Evolutionary conservation across 1,140 invertebrate genomes (phyloP), one percentile per base, ranked within the genome.

Genomic region (Bombus affinis): DNA sequence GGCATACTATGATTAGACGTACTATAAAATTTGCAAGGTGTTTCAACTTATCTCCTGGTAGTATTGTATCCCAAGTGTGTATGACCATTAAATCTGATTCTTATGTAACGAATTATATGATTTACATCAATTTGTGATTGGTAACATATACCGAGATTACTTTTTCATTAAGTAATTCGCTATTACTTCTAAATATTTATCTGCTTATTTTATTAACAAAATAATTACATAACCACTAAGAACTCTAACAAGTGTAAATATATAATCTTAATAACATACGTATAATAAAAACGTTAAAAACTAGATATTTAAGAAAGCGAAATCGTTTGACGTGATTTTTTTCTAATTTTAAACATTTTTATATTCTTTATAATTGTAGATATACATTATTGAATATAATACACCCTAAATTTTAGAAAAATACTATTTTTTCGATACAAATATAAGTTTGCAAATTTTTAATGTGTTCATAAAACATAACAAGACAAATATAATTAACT

Each of bases 1-100:
- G 89, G 89, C 89, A 93, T 91, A 89, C 89, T 89, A 89, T 90
- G 88, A 87, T 85, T 81, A 83, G 59, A 83, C 42, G 81, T 82
- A 83, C 57, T 72, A 78, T 39, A 85, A 75, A 82, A 83, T 82
- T 68, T 47, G 78, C 82, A 81, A 73, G 66, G 73, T 68, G 73
- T 47, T 85, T 80, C 57, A 72, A 83, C 81, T 71, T 86, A 81
- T 75, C 37, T 78, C 22, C 2, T 72, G 59, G 0, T 66, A 10
- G 13, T 74, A 44, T 57, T n/a, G 10, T 76, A 15, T 68, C 81
- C 15, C 5, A 53, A 62, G 57, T 66, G 6, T 25, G 9, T 8
- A 35, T 37, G 25, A 39, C 2, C 32, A n/a, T 44, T 22, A 84
- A 84, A 59, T 59, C 75, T 44, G 59, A 77, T 84, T 78, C 53